phyloP scores from a whole-genome alignment of 2,113 vertebrate species.

The Pipra filicauda region DNA sequence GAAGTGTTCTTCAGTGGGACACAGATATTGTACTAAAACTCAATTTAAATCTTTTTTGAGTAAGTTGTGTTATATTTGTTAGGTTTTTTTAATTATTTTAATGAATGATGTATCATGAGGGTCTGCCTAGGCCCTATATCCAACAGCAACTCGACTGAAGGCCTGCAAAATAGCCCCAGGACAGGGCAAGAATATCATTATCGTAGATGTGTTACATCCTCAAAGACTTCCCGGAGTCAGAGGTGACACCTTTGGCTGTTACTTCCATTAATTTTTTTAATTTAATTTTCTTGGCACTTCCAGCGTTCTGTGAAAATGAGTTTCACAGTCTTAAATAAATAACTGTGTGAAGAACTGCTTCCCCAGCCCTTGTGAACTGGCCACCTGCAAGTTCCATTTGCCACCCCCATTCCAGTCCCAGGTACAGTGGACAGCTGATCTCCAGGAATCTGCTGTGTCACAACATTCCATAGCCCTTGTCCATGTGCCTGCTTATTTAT shows the following conservation, averaged over 20 bases:
- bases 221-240: not conserved
- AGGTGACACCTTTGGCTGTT: not conserved
- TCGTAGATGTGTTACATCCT: not conserved
- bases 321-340: not conserved
- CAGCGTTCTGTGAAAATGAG: not conserved
- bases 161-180: not conserved
- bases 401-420: not conserved
- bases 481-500: not conserved
- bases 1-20: not conserved
- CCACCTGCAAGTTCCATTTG: not conserved
- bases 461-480: not conserved
- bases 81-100: not conserved
- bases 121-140: not conserved
- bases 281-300: not conserved
- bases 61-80: not conserved
- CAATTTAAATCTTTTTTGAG: not conserved
- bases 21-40: not conserved
- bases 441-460: not conserved
- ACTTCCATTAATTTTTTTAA: not conserved
- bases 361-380: not conserved
- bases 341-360: not conserved
- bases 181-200: not conserved
- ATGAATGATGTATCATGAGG: not conserved
- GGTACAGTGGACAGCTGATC: not conserved
- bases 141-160: not conserved